A percentile compares a stretch with the other conserved stretches of the same genome.
Conservation (phyloP, 2,113 vertebrate genomes). For the Deroptyus accipitrinus region DNA sequence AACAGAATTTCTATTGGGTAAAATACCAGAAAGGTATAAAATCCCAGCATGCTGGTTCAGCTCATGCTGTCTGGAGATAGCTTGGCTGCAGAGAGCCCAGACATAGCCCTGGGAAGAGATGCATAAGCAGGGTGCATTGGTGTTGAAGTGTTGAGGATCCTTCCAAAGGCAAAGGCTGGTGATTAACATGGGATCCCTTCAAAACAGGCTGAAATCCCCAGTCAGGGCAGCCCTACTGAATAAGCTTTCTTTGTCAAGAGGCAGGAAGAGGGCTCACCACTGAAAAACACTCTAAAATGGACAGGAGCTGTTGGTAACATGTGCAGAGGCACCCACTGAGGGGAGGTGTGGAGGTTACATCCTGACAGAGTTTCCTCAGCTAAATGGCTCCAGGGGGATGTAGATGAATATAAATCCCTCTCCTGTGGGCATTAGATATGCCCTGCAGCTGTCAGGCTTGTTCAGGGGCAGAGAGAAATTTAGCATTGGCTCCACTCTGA, state of each 20-base stretch:
- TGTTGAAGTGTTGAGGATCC: neutral
- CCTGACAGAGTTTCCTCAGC: neutral
- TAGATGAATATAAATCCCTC: neutral
- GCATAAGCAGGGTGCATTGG: neutral
- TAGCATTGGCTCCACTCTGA: neutral
- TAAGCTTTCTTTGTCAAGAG: neutral
- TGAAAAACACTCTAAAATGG: neutral
- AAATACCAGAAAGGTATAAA: neutral
- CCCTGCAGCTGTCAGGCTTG: neutral
- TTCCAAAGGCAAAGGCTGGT: neutral
- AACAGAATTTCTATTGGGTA: neutral
- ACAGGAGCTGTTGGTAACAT: neutral
- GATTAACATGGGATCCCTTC: neutral
- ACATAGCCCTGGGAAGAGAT: neutral
- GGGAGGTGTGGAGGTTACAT: rapidly evolving
- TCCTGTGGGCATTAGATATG: neutral
- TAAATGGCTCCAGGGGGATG: neutral
- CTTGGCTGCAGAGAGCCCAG: neutral
- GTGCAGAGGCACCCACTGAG: rapidly evolving
- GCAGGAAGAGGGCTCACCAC: neutral
- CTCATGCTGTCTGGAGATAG: neutral
- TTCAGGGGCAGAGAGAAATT: neutral
- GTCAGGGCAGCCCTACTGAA: neutral
- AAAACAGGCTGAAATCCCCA: neutral
- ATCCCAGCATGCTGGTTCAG: neutral